Conservation (phyloP, 2,888 invertebrate genomes). For the Kryphioiulus occultus region DNA sequence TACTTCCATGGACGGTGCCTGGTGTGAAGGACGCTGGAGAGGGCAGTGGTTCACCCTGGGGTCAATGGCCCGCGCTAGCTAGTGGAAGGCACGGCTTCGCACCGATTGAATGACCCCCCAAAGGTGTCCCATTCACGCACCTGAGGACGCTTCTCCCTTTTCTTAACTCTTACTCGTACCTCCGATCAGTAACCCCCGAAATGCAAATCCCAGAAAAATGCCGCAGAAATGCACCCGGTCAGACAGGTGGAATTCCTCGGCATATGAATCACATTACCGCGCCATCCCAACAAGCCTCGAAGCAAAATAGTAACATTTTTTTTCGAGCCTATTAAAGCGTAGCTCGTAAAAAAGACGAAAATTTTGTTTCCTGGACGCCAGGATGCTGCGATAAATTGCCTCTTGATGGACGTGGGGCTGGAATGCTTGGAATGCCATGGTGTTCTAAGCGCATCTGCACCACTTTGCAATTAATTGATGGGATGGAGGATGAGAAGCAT, state of each 20-base stretch:
- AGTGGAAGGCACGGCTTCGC: constrained; percentile 8
- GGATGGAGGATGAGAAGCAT: no score
- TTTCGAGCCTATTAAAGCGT: background rate
- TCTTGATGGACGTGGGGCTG: background rate
- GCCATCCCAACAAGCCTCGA: background rate
- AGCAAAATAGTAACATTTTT: no score
- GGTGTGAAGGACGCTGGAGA: constrained; percentile 33
- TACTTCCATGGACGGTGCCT: background rate
- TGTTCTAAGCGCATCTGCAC: no score
- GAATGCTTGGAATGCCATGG: background rate
- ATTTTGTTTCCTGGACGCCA: background rate
- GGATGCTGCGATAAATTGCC: background rate
- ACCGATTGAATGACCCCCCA: background rate
- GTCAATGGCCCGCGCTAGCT: background rate
- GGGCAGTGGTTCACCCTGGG: constrained; percentile 42
- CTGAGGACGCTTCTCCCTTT: background rate
- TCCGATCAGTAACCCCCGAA: constrained; percentile 14
- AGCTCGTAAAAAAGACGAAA: background rate
- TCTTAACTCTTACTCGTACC: constrained; percentile 1
- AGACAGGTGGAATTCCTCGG: constrained; percentile 14
- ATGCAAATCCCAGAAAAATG: background rate
- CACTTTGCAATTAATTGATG: no score
- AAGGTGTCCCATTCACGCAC: constrained; percentile 14
- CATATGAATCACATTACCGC: background rate
- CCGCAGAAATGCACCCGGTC: background rate